Base-by-base conservation (phyloP, 2,888 invertebrate species). In the Orthonevra nobilis region DNA sequence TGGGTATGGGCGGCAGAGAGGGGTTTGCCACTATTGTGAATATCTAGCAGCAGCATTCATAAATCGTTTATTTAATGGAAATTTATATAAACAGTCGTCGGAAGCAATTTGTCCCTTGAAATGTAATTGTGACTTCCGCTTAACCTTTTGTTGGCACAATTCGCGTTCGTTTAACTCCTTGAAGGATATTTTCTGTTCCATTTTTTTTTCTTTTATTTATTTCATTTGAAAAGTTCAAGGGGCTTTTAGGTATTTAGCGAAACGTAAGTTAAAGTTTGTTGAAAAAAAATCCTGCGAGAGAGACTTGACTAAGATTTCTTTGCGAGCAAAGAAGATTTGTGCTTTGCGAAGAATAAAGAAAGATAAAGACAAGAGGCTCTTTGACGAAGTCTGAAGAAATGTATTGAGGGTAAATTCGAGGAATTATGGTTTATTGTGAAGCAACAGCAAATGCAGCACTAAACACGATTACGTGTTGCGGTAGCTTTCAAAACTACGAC, bases 91-190 rank as follows among this genome's bases (percentile, higher is more conserved):
- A 75, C 60, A 68, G 73, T 73, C 54, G 61, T 75, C 75, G 69
- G 75, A 75, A 75, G 75, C 69, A 75, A 75, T 75, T 75, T 75
- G 75, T 69, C 69, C 69, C 70, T 75, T 75, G 56, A 75, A 75
- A 75, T 58, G 69, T 75, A 69, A 75, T 75, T 75, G 63, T 69
- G 56, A 58, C 63, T 70, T 75, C 75, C 75, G 61, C 28, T 75
- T 69, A 75, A 75, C 75, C 69, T 75, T 75, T 69, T 72, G 72
- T 12, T 26, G 9, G 36, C 20, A 17, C 42, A n/a, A 38, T 38
- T 64, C 36, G 36, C 60, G 30, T 23, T 68, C 56, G 20, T 17
- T 56, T 40, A 20, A 12, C 46, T 56, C 20, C 36, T 58, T 68
- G n/a, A 26, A 46, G 44, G 66, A 38, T 56, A 26, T 54, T 42